Conservation (phyloP, 2,113 vertebrate genomes). For the Hemicordylus capensis region DNA sequence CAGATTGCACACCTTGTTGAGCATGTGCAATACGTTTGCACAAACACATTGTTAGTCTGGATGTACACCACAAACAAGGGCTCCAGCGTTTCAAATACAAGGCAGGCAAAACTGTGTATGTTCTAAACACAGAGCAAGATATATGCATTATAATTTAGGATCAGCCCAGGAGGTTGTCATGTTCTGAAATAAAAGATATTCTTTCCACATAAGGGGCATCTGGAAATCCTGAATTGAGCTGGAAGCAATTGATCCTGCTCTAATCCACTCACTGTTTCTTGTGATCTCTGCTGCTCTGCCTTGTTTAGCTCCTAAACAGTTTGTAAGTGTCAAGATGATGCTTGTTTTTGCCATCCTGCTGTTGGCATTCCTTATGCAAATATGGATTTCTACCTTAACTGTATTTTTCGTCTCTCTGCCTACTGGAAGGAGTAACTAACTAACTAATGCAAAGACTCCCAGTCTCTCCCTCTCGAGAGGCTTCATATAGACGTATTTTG, state of each 20-base stretch:
- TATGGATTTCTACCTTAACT: neutral
- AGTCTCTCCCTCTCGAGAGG: neutral
- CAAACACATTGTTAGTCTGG: no score
- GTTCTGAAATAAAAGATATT: neutral
- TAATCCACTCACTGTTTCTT: neutral
- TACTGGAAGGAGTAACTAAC: neutral
- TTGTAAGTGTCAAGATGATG: neutral
- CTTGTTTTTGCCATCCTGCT: neutral
- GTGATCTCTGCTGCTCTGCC: neutral
- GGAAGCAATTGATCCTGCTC: neutral
- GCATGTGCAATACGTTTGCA: no score
- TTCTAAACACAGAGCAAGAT: neutral
- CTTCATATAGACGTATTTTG: neutral
- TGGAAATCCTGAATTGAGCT: neutral
- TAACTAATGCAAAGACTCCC: neutral
- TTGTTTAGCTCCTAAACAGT: neutral
- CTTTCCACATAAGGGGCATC: neutral
- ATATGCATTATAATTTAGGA: neutral
- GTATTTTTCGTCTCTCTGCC: neutral
- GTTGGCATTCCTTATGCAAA: neutral
- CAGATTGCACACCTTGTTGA: no score
- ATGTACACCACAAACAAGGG: neutral
- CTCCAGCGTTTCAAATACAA: slow-evolving; percentile 5
- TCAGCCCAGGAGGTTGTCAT: neutral
- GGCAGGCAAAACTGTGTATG: neutral